Conservation (phyloP, 2,888 invertebrate genomes). For the Pyrgus malvae region DNA sequence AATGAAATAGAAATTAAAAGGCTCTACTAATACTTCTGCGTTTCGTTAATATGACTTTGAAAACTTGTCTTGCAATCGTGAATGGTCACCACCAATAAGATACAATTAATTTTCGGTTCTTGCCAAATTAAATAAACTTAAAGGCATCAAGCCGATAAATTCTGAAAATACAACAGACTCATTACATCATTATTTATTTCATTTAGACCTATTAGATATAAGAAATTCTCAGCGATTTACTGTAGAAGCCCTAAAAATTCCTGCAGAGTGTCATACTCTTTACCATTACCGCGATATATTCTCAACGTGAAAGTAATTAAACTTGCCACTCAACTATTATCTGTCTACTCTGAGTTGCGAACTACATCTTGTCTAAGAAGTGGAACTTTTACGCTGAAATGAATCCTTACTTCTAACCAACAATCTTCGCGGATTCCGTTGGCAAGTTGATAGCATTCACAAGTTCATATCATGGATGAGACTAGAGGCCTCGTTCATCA, state of each 20-base stretch:
- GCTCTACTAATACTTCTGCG: not conserved
- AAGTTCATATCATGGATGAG: not conserved
- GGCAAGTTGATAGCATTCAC: constrained; percentile 34
- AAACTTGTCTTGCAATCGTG: constrained; percentile 15
- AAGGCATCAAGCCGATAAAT: constrained; percentile 13
- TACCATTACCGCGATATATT: too few species aligned
- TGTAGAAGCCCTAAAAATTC: too few species aligned
- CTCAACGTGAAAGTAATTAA: constrained; percentile 69
- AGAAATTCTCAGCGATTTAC: too few species aligned
- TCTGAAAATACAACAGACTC: too few species aligned
- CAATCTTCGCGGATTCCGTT: constrained; percentile 53
- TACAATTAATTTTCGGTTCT: constrained; percentile 11
- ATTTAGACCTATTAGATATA: too few species aligned
- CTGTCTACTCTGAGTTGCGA: constrained; percentile 60
- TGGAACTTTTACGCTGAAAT: constrained; percentile 64
- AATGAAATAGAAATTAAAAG: not conserved
- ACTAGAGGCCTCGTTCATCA: too few species aligned
- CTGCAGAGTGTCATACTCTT: too few species aligned
- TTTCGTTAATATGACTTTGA: constrained; percentile 13
- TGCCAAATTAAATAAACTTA: constrained; percentile 27
- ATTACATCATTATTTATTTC: too few species aligned
- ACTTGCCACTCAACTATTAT: constrained; percentile 73
- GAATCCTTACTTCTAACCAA: constrained; percentile 47
- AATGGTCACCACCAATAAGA: constrained; percentile 22
- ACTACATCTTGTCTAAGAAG: constrained; percentile 59